Evolutionary conservation across 2,113 vertebrate genomes (phyloP), one percentile per base, ranked within the genome.

Genomic region (Zosterops hypoxanthus): DNA sequence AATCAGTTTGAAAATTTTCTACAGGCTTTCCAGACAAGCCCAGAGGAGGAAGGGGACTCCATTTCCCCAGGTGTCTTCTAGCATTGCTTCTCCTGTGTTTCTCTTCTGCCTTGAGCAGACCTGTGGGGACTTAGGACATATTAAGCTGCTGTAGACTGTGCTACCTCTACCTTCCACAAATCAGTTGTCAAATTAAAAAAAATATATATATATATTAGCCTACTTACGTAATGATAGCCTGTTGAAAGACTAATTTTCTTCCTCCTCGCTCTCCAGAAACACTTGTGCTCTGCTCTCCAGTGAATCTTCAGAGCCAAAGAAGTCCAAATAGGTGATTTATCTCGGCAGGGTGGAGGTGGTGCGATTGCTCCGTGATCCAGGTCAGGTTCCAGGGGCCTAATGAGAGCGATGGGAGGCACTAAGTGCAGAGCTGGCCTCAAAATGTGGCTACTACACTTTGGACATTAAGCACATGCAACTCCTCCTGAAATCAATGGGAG

Each of bases 281-380:
- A 88, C 68, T 94, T 76, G 86, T 90, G 61, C n/a, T 95, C 61
- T 91, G 49, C 65, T 96, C 65, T 93, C 47, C 53, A 56, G 49
- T 82, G 83, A 88, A 81, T 93, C 86, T 90, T 94, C 90, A 95
- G 88, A 93, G 82, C 65, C 86, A 76, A 68, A 84, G 76, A 92
- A 72, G 73, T 90, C 90, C 92, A 86, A 69, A 75, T 75, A 93
- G 85, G 85, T 92, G 79, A 93, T 95, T 94, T 95, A 96, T 95
- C 71, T 78, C 92, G 75, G 95, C 82, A 78, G 93, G 88, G 53
- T 52, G 34, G 80, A 50, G 69, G 82, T 28, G 72, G 20, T 29
- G 56, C 69, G 93, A 95, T 72, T 95, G 83, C 91, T 92, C 89
- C 12, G 14, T 84, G 89, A 53, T 87, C 86, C 1, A 25, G 89